Evolutionary conservation across 2,888 invertebrate genomes (phyloP), one percentile per base, ranked within the genome.

Genomic region (Caenorhabditis sinica): DNA sequence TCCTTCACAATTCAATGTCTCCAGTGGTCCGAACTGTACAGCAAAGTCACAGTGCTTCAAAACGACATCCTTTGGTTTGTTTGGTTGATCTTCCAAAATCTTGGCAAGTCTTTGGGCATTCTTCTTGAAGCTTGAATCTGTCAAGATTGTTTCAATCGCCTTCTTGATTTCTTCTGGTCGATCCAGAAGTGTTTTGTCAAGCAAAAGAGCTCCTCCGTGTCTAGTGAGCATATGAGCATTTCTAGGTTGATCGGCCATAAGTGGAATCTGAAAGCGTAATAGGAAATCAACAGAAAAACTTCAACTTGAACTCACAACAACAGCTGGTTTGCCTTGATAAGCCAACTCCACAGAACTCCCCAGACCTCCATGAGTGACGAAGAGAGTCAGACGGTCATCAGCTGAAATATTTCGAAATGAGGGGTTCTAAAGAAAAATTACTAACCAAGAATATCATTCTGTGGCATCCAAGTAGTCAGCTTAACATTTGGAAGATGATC

Each of bases 361-460:
- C 11, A 86, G 68, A 23, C 86, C 86, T 49, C 86, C 86, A 56
- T 86, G 86, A 23, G 86, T 86, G 6, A 86, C 45, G 60, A 86
- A 86, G 3, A 83, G 72, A 5, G 81, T 66, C 2, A 86, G 53
- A 49, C 86, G 76, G 8, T 80, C 63, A 53, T 86, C 86, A 71
- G 81, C 86, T 82, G 53, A 49, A 82, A 63, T 49, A 43, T n/a
- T 8, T 17, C n/a, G 5, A 3, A 30, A 30, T 74, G 2, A 65
- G 8, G 40, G 4, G 40, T 17, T 51, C 45, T 45, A 1, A 23
- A 56, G 6, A 15, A 25, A 40, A 25, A 17, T 20, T 0, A 56
- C 13, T 3, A n/a, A 83, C 83, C 83, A 13, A 84, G 65, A 30
- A 84, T 20, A 51, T 80, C 84, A 58, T 68, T 72, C 33, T 84